Evolutionary conservation across 2,888 invertebrate species (phyloP).

Genomic region (Drosophila histrio): DNA sequence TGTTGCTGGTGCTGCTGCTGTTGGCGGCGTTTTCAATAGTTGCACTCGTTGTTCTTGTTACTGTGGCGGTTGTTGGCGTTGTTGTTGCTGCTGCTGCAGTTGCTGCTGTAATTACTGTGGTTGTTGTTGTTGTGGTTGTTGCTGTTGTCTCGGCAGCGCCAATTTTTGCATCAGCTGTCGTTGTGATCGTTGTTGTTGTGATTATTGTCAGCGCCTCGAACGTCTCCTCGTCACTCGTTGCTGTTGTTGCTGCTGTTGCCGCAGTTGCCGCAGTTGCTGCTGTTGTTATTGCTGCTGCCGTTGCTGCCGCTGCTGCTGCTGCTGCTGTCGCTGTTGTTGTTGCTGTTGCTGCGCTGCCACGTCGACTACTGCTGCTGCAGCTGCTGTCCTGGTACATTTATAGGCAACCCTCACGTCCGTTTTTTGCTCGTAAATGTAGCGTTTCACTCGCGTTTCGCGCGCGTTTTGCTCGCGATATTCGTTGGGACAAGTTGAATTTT

Average conservation of each 20-base stretch:
- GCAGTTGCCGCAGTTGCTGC: constrained; percentile 10
- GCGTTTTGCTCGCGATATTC: constrained; percentile 12
- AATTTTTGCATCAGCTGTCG: constrained; percentile 43
- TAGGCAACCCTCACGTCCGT: constrained; percentile 61
- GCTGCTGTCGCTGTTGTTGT: constrained; percentile 50
- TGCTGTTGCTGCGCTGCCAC: constrained; percentile 67
- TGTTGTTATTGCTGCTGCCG: constrained; percentile 11
- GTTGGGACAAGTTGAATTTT: background rate
- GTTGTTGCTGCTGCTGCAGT: constrained; percentile 4
- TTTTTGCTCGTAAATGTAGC: constrained; percentile 5
- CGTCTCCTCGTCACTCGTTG: constrained; percentile 47
- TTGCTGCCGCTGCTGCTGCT: constrained; percentile 20
- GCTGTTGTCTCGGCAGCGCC: constrained; percentile 30
- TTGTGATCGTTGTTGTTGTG: constrained; percentile 69
- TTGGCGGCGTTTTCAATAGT: constrained; percentile 6
- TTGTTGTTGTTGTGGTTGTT: constrained; percentile 34
- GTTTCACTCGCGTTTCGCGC: constrained; percentile 24
- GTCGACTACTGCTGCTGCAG: constrained; percentile 83
- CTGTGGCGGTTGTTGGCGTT: constrained; percentile 2
- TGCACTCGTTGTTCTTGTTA: constrained; percentile 9
- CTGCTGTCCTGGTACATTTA: constrained; percentile 83
- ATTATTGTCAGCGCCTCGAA: constrained; percentile 66
- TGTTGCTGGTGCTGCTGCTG: constrained; percentile 1
- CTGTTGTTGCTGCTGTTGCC: constrained; percentile 26
- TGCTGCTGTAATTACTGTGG: constrained; percentile 23